phyloP scores from a whole-genome alignment of 1,140 invertebrate species.

The Drosophila sp. region DNA sequence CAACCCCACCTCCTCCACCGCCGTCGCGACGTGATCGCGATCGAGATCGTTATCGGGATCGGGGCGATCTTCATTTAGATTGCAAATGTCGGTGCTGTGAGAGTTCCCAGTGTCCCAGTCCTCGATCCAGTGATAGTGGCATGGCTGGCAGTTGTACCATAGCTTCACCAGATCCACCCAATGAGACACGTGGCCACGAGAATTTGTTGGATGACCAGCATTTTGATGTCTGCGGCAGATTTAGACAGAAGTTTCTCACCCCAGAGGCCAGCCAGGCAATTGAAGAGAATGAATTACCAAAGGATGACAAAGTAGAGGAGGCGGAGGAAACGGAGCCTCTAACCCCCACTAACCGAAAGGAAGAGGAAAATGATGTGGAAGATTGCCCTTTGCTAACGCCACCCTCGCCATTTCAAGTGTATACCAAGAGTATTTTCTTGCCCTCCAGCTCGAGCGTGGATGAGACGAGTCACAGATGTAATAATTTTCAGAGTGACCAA shows the following conservation, averaged over 20 bases:
- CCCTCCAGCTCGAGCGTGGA: constrained; percentile 62
- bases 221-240: constrained; percentile 79
- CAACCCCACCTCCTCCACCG: constrained; percentile 25
- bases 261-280: constrained; percentile 59
- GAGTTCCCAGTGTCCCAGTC: constrained; percentile 85
- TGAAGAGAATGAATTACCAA: neutral
- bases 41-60: constrained; percentile 26
- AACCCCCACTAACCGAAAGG: constrained; percentile 36
- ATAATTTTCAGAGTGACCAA: constrained; percentile 20
- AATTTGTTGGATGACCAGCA: constrained; percentile 59
- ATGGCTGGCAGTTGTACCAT: constrained; percentile 91
- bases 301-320: constrained; percentile 30
- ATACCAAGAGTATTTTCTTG: constrained; percentile 73
- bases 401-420: constrained; percentile 65
- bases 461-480: constrained; percentile 29
- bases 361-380: constrained; percentile 15
- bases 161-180: constrained; percentile 86
- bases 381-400: constrained; percentile 1
- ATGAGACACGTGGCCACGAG: constrained; percentile 40
- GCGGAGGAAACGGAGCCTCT: constrained; percentile 14
- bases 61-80: constrained; percentile 37
- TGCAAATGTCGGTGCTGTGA: constrained; percentile 86
- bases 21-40: constrained; percentile 39
- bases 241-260: constrained; percentile 77
- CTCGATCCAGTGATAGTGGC: constrained; percentile 89